A percentile compares a stretch with the other conserved stretches of the same genome.
Evolutionary conservation across 2,113 vertebrate genomes (phyloP).

Genomic region (Salvelinus alpinus): DNA sequence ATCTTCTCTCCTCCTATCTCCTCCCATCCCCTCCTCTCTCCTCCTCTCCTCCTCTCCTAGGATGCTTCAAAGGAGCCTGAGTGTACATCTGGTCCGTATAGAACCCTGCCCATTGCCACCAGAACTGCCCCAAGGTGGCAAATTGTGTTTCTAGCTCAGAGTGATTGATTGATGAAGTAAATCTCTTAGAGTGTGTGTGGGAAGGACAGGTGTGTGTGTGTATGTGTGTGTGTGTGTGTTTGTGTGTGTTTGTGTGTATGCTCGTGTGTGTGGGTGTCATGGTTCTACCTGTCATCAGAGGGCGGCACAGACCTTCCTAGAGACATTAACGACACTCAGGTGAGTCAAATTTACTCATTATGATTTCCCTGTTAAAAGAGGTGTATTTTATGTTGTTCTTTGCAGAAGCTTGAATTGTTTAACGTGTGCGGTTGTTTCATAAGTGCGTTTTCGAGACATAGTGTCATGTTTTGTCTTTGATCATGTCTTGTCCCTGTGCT

Average conservation of each 20-base stretch:
- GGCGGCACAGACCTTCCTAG: not conserved
- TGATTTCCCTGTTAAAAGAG: conserved; percentile 21
- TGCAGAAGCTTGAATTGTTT: no score
- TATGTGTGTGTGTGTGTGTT: not conserved
- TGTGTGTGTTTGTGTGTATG: conserved; percentile 12
- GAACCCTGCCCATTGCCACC: not conserved
- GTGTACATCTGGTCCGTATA: not conserved
- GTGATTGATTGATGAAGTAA: not conserved
- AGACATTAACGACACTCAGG: conserved; percentile 21
- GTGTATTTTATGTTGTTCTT: no score
- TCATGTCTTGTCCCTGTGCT: no score
- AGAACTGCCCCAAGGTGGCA: not conserved
- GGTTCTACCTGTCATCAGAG: not conserved
- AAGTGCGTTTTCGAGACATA: no score
- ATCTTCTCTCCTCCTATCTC: not conserved
- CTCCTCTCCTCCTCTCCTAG: not conserved
- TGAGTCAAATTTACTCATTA: conserved; percentile 41
- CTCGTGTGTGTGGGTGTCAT: not conserved
- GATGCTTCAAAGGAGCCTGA: not conserved
- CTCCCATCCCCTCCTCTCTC: conserved; percentile 15
- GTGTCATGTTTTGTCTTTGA: no score
- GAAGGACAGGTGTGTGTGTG: not conserved
- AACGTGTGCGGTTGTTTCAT: no score
- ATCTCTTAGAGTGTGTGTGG: not conserved
- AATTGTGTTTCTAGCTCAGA: not conserved